Percentiles rank a stretch among this genome's conserved stretches.
These are phyloP conservation scores for Phaetusa simplex DNA, from an alignment of 2,113 vertebrate genomes.

Conservation along the genomic window DNA sequence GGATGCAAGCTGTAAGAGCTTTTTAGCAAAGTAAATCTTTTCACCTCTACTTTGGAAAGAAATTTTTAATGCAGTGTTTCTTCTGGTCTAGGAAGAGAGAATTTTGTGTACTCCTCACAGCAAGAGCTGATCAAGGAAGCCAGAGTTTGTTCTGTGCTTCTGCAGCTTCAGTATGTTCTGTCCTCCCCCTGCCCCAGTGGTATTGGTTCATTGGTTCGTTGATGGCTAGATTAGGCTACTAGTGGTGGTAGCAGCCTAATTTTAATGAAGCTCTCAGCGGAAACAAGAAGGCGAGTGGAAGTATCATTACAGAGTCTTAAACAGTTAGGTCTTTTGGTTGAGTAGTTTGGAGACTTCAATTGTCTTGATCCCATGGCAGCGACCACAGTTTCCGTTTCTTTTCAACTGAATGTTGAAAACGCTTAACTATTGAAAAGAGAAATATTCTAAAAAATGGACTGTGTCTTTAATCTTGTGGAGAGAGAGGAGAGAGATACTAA, in stretches of 20 bases:
- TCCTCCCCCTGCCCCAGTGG: neutral
- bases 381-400: neutral
- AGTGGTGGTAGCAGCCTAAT: neutral
- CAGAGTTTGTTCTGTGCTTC: neutral
- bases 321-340: neutral
- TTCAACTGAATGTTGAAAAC: neutral
- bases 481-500: neutral
- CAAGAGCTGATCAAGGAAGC: neutral
- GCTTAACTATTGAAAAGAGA: neutral
- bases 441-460: neutral
- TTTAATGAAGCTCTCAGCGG: neutral
- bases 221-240: neutral
- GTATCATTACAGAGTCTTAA: neutral
- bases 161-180: neutral
- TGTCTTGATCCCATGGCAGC: neutral
- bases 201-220: neutral
- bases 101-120: neutral
- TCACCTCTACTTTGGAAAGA: constrained; percentile 53
- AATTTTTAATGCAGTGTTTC: neutral
- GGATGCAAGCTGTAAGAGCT: constrained; percentile 88
- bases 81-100: neutral
- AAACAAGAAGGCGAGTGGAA: neutral
- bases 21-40: constrained; percentile 66
- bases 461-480: neutral
- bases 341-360: neutral